Evolutionary conservation across 2,888 invertebrate species (phyloP).

Genomic region (Limnephilus lunatus): DNA sequence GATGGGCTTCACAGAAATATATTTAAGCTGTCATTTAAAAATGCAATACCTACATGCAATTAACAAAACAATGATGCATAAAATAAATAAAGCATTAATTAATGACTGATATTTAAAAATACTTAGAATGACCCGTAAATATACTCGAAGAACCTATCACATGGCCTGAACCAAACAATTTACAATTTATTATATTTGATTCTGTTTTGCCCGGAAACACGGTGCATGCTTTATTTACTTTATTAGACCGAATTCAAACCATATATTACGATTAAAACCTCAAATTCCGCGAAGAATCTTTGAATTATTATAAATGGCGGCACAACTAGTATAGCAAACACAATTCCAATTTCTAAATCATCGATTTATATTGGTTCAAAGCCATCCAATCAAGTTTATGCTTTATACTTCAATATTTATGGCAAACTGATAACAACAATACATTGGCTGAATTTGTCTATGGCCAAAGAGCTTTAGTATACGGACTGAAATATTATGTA

Average conservation of each 20-base stretch:
- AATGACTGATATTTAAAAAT: too few species aligned
- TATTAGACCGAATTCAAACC: background rate
- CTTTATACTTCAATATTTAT: background rate
- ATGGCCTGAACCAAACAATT: background rate
- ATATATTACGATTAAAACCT: background rate
- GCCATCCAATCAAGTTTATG: slow-evolving; percentile 2
- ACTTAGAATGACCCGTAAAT: too few species aligned
- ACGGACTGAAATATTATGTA: background rate
- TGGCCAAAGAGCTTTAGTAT: background rate
- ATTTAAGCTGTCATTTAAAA: too few species aligned
- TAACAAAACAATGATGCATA: too few species aligned
- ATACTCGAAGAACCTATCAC: background rate
- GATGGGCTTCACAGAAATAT: too few species aligned
- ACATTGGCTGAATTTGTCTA: background rate
- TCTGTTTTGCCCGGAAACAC: background rate
- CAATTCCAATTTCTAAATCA: background rate
- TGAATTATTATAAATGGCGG: background rate
- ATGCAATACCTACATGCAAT: too few species aligned
- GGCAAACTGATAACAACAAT: slow-evolving; percentile 2
- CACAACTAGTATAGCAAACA: background rate
- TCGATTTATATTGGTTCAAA: background rate
- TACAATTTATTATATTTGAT: background rate
- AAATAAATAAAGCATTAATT: too few species aligned
- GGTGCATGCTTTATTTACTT: background rate
- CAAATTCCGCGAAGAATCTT: background rate